Conservation (phyloP, 2,797 vertebrate species). For the Chiloscyllium punctatum region DNA sequence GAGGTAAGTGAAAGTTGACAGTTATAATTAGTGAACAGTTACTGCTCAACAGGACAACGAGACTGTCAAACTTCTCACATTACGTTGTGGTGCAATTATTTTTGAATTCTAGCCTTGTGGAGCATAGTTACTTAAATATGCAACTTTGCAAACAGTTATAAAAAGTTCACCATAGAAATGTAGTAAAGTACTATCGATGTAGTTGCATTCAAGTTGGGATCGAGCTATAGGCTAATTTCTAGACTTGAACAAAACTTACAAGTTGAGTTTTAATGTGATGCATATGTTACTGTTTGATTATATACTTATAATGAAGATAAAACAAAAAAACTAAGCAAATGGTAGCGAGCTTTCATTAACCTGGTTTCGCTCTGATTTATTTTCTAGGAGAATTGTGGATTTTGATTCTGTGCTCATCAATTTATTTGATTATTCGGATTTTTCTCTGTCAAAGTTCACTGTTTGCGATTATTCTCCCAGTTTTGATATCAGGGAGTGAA, state of each 20-base stretch:
- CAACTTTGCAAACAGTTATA: neutral
- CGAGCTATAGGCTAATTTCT: neutral
- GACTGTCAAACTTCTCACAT: neutral
- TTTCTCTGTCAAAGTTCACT: neutral
- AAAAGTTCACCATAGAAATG: neutral
- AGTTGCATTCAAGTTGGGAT: neutral
- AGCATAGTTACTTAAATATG: neutral
- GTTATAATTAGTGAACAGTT: neutral
- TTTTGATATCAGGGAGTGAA: neutral
- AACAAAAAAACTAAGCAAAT: neutral
- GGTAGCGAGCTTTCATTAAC: neutral
- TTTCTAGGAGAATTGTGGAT: neutral
- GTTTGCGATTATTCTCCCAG: neutral
- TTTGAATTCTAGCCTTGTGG: neutral
- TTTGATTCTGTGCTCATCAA: neutral
- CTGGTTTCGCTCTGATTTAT: neutral
- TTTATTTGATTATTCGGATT: neutral
- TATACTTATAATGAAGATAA: too few relatives aligned
- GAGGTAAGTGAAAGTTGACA: conserved; percentile 47
- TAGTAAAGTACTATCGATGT: neutral
- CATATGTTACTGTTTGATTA: neutral
- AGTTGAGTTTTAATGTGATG: neutral
- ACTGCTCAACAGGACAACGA: neutral
- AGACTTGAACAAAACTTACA: neutral
- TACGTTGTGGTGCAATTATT: neutral